phyloP scores from a whole-genome alignment of 2,113 vertebrate genomes.

The Etheostoma cragini region DNA sequence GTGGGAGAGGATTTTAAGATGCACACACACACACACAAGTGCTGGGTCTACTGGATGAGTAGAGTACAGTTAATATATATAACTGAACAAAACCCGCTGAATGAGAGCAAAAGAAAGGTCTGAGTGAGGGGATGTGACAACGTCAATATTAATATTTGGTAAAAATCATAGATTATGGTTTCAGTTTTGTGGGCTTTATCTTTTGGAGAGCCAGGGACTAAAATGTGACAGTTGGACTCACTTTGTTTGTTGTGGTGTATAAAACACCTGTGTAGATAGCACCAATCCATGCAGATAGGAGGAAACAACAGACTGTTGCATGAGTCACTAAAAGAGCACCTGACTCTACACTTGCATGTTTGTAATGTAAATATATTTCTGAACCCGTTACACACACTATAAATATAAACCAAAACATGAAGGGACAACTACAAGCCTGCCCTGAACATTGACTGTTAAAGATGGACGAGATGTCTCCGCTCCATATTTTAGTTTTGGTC shows the following conservation, averaged over 20 bases:
- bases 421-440: not conserved
- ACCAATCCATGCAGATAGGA: not conserved
- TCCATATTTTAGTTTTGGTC: not conserved
- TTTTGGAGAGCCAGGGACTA: not conserved
- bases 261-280: not conserved
- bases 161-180: not conserved
- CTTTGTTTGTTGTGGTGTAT: not conserved
- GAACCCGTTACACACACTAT: not conserved
- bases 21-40: not conserved
- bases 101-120: not conserved
- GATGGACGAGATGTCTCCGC: no score
- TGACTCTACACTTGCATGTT: not conserved
- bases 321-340: not conserved
- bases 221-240: no score
- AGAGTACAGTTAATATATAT: no score
- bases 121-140: not conserved
- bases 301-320: constrained; percentile 1
- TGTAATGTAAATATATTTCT: not conserved
- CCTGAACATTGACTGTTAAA: no score
- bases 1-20: no score
- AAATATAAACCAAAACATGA: not conserved
- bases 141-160: not conserved
- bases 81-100: not conserved
- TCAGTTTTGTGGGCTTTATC: not conserved
- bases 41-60: not conserved